Percentiles rank a stretch among this genome's conserved stretches.
Evolutionary conservation across 2,113 vertebrate species (phyloP).

Genomic region (Microcebus tavaratra): DNA sequence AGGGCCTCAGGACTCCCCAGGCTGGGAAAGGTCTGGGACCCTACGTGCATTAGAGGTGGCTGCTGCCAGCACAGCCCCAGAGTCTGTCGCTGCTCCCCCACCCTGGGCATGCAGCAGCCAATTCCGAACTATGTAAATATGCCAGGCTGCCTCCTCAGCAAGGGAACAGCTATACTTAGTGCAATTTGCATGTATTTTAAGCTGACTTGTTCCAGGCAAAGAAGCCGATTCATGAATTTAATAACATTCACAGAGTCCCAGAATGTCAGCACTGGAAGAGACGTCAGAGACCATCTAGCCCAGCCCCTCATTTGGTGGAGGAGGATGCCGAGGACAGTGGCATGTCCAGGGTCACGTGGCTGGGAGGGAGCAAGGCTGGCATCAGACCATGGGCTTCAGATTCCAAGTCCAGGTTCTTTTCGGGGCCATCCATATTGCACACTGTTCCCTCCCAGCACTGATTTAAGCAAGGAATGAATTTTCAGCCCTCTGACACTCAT

Average conservation of each 20-base stretch:
- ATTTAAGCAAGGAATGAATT: not conserved
- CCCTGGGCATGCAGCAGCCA: conserved; percentile 37
- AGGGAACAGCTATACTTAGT: conserved; percentile 80
- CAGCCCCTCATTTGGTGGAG: not conserved
- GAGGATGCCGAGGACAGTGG: not conserved
- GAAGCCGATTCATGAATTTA: conserved; percentile 80
- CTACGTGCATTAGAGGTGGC: not conserved
- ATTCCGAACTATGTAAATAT: conserved; percentile 73
- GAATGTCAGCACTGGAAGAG: conserved; percentile 65
- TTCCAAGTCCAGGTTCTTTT: not conserved
- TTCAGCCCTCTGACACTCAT: not conserved
- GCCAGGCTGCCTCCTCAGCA: conserved; percentile 76
- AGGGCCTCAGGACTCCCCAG: not conserved
- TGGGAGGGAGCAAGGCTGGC: not conserved
- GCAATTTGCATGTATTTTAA: conserved; percentile 81
- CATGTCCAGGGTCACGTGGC: not conserved
- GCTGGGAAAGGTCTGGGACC: not conserved
- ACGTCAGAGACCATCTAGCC: conserved; percentile 58
- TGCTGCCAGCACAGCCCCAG: not conserved
- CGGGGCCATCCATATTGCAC: not conserved
- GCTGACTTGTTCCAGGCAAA: conserved; percentile 80
- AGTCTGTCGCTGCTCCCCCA: not conserved
- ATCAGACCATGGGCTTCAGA: not conserved
- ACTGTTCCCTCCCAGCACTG: not conserved
- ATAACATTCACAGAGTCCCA: conserved; percentile 76